Conservation (phyloP, 2,888 invertebrate genomes). For the Andrena camellia region DNA sequence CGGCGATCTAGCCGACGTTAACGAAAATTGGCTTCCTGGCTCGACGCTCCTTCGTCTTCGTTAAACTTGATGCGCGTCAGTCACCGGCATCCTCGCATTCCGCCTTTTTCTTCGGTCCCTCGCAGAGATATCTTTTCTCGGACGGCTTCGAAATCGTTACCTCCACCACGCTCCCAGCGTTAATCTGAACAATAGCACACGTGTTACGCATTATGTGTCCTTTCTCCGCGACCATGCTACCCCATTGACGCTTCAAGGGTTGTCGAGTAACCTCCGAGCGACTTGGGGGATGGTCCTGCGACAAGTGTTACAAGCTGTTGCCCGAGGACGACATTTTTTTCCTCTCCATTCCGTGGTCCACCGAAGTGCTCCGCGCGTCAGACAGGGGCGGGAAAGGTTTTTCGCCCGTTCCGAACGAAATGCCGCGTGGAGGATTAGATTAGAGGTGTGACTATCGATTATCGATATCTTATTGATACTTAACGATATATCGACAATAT, state of each 20-base stretch:
- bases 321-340: neutral
- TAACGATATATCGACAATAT: too few species aligned
- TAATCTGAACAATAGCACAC: neutral
- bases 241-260: neutral
- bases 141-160: neutral
- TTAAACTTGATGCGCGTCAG: conserved; percentile 57
- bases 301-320: conserved; percentile 4
- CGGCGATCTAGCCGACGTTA: conserved; percentile 56
- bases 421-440: neutral
- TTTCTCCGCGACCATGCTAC: neutral
- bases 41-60: conserved; percentile 59
- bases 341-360: neutral
- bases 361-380: neutral
- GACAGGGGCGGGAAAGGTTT: neutral
- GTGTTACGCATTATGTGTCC: neutral
- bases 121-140: neutral
- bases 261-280: neutral
- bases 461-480: too few species aligned
- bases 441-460: too few species aligned
- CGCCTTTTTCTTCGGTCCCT: conserved; percentile 29
- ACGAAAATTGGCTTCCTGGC: conserved; percentile 66
- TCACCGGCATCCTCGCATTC: conserved; percentile 27
- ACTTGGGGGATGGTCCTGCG: neutral
- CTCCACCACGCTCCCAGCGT: neutral
- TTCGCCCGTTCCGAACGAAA: neutral